Evolutionary conservation across 2,113 vertebrate genomes (phyloP).

Genomic region (Engraulis encrasicolus): DNA sequence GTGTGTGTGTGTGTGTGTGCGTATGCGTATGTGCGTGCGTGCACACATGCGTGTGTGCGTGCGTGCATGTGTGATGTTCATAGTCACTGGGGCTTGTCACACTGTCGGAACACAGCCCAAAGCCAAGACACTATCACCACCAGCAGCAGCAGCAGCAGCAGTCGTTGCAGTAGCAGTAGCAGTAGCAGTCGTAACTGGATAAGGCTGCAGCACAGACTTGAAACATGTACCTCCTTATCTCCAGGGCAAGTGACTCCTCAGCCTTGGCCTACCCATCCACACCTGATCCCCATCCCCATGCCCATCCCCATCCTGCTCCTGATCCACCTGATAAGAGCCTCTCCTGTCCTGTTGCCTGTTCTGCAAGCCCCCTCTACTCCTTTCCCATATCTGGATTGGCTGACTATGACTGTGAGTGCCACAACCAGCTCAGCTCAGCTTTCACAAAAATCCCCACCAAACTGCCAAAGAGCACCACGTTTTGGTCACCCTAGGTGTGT

Average conservation of each 20-base stretch:
- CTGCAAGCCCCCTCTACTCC: too few relatives aligned
- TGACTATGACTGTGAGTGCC: too few relatives aligned
- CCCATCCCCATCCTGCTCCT: too few relatives aligned
- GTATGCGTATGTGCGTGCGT: background rate
- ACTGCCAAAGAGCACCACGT: conserved; percentile 51
- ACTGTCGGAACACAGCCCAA: conserved; percentile 74
- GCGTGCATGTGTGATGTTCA: conserved; percentile 43
- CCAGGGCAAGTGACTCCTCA: conserved; percentile 75
- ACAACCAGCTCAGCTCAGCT: too few relatives aligned
- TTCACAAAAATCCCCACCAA: conserved; percentile 68
- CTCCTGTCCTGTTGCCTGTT: too few relatives aligned
- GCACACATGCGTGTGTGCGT: conserved; percentile 31
- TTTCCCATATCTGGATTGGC: too few relatives aligned
- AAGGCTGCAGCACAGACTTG: conserved; percentile 76
- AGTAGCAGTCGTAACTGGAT: conserved; percentile 95
- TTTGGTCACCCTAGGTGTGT: background rate
- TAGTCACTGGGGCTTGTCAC: conserved; percentile 66
- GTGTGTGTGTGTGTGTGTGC: too few relatives aligned
- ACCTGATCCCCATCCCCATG: conserved; percentile 74
- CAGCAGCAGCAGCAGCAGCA: too few relatives aligned
- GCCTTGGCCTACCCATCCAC: conserved; percentile 77
- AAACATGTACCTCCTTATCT: conserved; percentile 82
- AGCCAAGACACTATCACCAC: conserved; percentile 82
- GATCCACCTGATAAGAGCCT: too few relatives aligned
- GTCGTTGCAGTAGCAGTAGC: too few relatives aligned